Conservation (phyloP, 2,888 invertebrate genomes). For the Cephus spinipes region DNA sequence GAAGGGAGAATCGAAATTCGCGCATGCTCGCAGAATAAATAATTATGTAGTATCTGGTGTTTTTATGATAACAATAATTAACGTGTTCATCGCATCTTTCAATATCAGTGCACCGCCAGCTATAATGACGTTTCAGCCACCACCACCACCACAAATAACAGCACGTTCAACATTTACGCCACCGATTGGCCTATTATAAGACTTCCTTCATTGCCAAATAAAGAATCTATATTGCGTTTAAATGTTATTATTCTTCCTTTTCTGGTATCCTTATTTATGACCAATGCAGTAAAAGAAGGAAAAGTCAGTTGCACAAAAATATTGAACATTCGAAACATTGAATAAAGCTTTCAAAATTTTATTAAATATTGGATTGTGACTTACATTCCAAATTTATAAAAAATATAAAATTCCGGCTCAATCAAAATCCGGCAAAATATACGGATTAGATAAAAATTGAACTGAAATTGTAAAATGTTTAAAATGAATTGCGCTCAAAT, state of each 20-base stretch:
- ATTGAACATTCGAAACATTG: too few relatives aligned
- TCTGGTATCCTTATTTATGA: neutral
- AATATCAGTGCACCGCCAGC: slow-evolving; percentile 58
- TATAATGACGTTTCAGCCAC: too few relatives aligned
- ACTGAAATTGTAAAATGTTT: too few relatives aligned
- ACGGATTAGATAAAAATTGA: too few relatives aligned
- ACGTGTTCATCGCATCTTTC: slow-evolving; percentile 76
- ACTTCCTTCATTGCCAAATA: neutral
- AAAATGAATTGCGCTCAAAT: too few relatives aligned
- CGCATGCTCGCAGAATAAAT: slow-evolving; percentile 70
- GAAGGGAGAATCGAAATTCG: slow-evolving; percentile 67
- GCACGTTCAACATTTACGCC: neutral
- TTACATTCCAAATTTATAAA: too few relatives aligned
- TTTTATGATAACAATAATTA: slow-evolving; percentile 77
- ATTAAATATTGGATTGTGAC: too few relatives aligned
- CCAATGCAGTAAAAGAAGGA: neutral
- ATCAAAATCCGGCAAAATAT: too few relatives aligned
- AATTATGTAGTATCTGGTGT: slow-evolving; percentile 74
- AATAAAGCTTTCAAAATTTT: too few relatives aligned
- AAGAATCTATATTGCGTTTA: neutral
- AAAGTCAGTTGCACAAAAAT: too few relatives aligned
- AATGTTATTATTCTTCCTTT: neutral
- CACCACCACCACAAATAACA: neutral
- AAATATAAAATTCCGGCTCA: too few relatives aligned
- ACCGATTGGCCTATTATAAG: neutral